phyloP scores from a whole-genome alignment of 1,140 invertebrate genomes.

The Coelopa frigida region DNA sequence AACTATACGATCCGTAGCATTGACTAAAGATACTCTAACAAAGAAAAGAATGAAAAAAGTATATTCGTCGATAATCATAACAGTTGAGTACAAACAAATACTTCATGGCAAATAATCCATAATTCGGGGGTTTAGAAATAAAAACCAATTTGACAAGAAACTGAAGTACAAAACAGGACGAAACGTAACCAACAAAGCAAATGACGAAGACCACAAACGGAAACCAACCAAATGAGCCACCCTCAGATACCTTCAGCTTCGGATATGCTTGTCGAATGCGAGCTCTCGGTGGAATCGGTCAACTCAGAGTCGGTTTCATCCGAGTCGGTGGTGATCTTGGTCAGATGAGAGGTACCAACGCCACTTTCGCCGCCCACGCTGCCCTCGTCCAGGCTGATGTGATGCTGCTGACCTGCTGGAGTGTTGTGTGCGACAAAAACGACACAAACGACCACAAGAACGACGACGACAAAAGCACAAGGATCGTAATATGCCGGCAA shows the following conservation, averaged over 20 bases:
- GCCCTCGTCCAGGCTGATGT: no score
- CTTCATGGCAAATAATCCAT: no score
- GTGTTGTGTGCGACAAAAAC: no score
- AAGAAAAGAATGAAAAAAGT: not conserved
- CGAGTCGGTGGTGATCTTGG: slow-evolving; percentile 15
- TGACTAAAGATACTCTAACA: slow-evolving; percentile 3
- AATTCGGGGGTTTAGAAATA: slow-evolving; percentile 1
- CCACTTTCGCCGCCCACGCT: no score
- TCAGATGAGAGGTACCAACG: no score
- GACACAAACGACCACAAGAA: no score
- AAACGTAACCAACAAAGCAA: not conserved
- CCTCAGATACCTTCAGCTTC: slow-evolving; percentile 20
- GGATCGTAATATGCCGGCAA: not conserved
- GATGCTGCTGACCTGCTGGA: no score
- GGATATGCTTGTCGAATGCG: slow-evolving; percentile 41
- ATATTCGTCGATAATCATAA: not conserved
- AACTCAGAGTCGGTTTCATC: slow-evolving; percentile 40
- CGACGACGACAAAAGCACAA: not conserved
- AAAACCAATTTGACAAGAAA: not conserved
- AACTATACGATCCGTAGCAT: not conserved
- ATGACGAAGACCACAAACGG: not conserved
- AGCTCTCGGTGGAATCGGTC: slow-evolving; percentile 44
- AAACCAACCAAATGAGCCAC: not conserved
- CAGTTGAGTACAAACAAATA: no score
- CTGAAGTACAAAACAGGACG: not conserved